Percentiles rank a stretch among this genome's conserved stretches.
Conservation (phyloP, 2,888 invertebrate genomes). For the Cryptus viduatorius region DNA sequence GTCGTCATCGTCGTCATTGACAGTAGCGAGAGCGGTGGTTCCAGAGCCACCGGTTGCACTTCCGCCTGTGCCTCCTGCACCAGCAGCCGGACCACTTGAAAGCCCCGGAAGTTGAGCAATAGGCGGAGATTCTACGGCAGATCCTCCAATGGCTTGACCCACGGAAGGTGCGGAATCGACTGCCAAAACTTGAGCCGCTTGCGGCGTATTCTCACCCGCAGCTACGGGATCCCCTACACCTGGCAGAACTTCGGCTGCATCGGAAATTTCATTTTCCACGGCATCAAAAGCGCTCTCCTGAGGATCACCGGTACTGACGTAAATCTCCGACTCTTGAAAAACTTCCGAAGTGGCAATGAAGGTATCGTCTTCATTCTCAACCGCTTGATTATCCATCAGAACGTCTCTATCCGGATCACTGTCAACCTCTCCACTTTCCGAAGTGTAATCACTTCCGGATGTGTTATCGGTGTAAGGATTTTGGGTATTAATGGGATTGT, state of each 20-base stretch:
- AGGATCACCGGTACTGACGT: conserved; percentile 51
- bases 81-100: conserved; percentile 27
- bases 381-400: conserved; percentile 15
- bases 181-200: conserved; percentile 8
- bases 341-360: conserved; percentile 57
- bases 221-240: conserved; percentile 41
- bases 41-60: conserved; percentile 44
- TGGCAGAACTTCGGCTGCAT: conserved; percentile 25
- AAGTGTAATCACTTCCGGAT: conserved; percentile 10
- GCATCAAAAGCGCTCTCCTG: conserved; percentile 55
- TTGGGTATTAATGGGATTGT: conserved; percentile 8
- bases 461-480: conserved; percentile 26
- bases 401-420: conserved; percentile 58
- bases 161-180: conserved; percentile 42
- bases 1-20: conserved; percentile 82
- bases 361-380: conserved; percentile 17
- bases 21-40: conserved; percentile 63
- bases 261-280: conserved; percentile 40
- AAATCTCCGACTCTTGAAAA: conserved; percentile 56
- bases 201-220: conserved; percentile 20
- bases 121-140: conserved; percentile 51
- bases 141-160: conserved; percentile 63
- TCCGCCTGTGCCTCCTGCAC: conserved; percentile 20
- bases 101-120: conserved; percentile 30
- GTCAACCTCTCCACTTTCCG: background rate